Evolutionary conservation across 1,140 invertebrate species (phyloP), one percentile per base, ranked within the genome.

Genomic region (Heliconius nattereri): DNA sequence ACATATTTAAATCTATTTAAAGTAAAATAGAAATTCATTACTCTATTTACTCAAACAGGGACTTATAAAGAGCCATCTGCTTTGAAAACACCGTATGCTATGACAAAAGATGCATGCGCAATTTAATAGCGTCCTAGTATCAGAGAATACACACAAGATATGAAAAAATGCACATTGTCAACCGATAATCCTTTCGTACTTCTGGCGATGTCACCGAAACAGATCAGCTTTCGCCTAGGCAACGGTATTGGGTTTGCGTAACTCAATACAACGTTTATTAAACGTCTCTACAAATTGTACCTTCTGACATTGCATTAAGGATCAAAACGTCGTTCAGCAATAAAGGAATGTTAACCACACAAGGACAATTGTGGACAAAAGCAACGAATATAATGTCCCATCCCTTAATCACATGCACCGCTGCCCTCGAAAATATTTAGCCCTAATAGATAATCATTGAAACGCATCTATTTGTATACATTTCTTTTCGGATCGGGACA

Each of bases 371-470:
- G 88, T 79, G 88, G 87, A 92, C 90, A 94, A 94, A 90, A 91
- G 87, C 87, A 81, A 80, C 87, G 85, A 88, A 93, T 86, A 93
- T 93, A 93, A 93, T 91, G 90, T 94, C 87, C 89, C 89, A 93
- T 93, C 91, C 92, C 89, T 91, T 93, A 94, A 94, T 94, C 92
- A 93, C 91, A 94, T 93, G 93, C 93, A 90, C 90, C 89, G 91
- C 81, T 94, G 92, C 87, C 86, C 86, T 88, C 86, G 86, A 91
- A 93, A 92, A 93, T 93, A 89, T 93, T 93, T 91, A 88, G 87
- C 88, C 85, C 86, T 84, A 88, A 89, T 86, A 89, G 85, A 87
- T 85, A 87, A 87, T 85, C 86, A 90, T 88, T 89, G 80, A 85
- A 86, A 89, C 86, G 84, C 82, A 87, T 90, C 86, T 87, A 85